phyloP scores from a whole-genome alignment of 2,888 invertebrate genomes.

The Diabrotica balteata region DNA sequence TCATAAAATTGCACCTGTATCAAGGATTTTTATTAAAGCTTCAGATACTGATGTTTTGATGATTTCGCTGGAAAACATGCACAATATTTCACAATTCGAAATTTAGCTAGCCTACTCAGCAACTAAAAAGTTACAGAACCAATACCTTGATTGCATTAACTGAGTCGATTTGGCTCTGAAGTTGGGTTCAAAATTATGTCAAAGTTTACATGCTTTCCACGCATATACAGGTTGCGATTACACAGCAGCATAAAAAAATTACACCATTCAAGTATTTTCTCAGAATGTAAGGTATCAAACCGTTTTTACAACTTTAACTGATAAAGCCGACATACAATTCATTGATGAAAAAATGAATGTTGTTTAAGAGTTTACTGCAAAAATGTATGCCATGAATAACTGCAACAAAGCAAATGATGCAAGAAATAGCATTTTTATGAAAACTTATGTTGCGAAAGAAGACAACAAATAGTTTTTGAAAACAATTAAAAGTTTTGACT shows the following conservation, averaged over 20 bases:
- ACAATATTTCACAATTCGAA: no score
- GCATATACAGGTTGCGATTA: constrained; percentile 48
- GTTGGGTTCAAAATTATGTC: constrained; percentile 38
- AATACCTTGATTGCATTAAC: constrained; percentile 32
- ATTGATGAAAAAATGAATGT: no score
- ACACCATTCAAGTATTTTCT: constrained; percentile 44
- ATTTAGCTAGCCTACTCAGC: no score
- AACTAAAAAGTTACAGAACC: no score
- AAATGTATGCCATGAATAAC: no score
- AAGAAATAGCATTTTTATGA: constrained; percentile 46
- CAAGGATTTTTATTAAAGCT: no score
- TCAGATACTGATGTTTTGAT: no score
- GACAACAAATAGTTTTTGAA: constrained; percentile 44
- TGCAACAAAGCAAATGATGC: constrained; percentile 33
- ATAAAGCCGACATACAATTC: no score
- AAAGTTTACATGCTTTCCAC: no score
- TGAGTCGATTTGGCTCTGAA: constrained; percentile 40
- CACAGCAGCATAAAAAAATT: constrained; percentile 47
- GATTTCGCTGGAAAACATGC: no score
- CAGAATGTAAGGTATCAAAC: constrained; percentile 46
- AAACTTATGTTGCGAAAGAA: constrained; percentile 46
- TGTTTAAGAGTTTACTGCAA: no score
- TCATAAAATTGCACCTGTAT: no score
- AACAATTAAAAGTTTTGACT: constrained; percentile 46
- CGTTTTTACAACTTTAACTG: neutral